Base-by-base conservation (phyloP, 1,140 invertebrate genomes). In the Thrips palmi region DNA sequence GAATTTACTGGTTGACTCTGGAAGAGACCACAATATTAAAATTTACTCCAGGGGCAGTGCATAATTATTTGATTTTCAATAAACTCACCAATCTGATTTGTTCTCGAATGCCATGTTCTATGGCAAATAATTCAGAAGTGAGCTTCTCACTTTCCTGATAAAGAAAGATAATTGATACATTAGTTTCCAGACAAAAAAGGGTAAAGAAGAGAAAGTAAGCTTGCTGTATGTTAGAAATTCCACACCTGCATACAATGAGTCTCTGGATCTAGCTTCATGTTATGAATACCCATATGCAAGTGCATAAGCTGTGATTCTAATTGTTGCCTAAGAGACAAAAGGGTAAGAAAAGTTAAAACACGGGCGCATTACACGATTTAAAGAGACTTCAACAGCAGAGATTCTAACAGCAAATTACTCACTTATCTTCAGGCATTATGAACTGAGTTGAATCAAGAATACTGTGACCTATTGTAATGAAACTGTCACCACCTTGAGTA, bases 71-170 rank as follows among this genome's bases (percentile, higher is more conserved):
- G n/a, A 23, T 37, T 21, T 30, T 6, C 32, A 22, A 37, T 28
- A 7, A 18, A 52, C 55, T 52, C 47, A 64, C 61, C 50, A 63
- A 44, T 48, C 64, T 59, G n/a, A 67, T 62, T 49, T 74, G 70
- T 43, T 74, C 70, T 30, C 65, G 57, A 43, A 76, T 75, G 8
- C 70, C 70, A 39, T 73, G 69, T 52, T 75, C 70, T 15, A 75
- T 72, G 45, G 71, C 56, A 44, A 70, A 67, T 20, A 75, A 53
- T 51, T 76, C 71, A 46, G 71, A 65, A 15, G 68, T 65, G 12
- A 75, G 49, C 42, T 64, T 57, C 44, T 73, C 70, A 15, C 66
- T 62, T 45, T 70, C 61, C n/a, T n/a, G n/a, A n/a, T n/a, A n/a
- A n/a, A n/a, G n/a, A 40, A 53, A 60, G 35, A 67, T 54, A 14